A percentile compares a stretch with the other conserved stretches of the same genome.
Conservation (phyloP, 2,113 vertebrate genomes). For the Pseudorectes ferrugineus region DNA sequence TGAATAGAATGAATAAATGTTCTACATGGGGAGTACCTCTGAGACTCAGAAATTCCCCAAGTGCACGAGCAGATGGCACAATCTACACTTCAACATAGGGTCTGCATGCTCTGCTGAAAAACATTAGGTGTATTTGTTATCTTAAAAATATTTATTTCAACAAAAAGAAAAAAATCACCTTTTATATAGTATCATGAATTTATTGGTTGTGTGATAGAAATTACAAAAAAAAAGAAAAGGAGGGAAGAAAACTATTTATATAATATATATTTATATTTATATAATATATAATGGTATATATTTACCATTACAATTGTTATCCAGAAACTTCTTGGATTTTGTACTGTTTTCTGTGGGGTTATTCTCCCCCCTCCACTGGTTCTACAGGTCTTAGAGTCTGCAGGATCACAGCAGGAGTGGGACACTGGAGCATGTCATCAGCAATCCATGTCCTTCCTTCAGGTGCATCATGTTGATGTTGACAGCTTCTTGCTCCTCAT, state of each 20-base stretch:
- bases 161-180: neutral
- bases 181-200: neutral
- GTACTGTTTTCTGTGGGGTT: neutral
- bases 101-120: neutral
- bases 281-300: too few relatives aligned
- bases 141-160: neutral
- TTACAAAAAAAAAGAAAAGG: too few relatives aligned
- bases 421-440: neutral
- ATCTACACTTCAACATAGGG: neutral
- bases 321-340: neutral
- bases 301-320: accelerated
- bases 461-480: neutral
- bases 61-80: neutral
- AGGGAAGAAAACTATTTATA: neutral
- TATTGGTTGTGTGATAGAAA: neutral
- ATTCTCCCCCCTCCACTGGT: neutral
- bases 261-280: too few relatives aligned
- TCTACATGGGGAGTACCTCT: neutral
- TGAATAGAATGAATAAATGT: neutral
- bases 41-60: neutral
- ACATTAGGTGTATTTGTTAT: neutral
- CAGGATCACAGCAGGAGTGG: neutral
- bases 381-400: neutral
- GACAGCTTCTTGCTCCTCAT: neutral
- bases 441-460: neutral